Evolutionary conservation across 2,888 invertebrate genomes (phyloP).

Genomic region (Dione vanillae): DNA sequence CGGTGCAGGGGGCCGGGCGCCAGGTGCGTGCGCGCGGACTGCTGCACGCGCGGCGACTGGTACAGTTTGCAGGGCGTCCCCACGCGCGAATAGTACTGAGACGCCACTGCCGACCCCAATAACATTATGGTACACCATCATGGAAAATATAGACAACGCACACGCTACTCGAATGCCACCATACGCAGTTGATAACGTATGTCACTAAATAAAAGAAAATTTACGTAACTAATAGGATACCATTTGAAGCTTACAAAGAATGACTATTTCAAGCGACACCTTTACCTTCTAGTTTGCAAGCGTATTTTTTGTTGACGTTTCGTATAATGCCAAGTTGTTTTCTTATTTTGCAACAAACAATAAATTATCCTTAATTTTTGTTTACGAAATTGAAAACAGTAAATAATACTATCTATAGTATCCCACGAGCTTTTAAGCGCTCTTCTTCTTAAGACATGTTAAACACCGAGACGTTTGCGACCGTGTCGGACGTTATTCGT

Average conservation of each 20-base stretch:
- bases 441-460: not conserved
- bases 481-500: slow-evolving; percentile 86
- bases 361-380: not conserved
- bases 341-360: not conserved
- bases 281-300: too few species aligned
- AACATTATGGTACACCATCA: slow-evolving; percentile 37
- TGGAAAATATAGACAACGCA: not conserved
- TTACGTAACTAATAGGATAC: not conserved
- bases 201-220: too few species aligned
- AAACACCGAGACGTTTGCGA: slow-evolving; percentile 74
- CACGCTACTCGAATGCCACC: not conserved
- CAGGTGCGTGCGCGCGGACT: slow-evolving; percentile 67
- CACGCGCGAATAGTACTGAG: slow-evolving; percentile 89
- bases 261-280: too few species aligned
- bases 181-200: not conserved
- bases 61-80: slow-evolving; percentile 86
- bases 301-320: not conserved
- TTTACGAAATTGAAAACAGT: not conserved
- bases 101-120: slow-evolving; percentile 78
- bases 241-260: not conserved
- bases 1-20: slow-evolving; percentile 75
- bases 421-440: not conserved
- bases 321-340: not conserved
- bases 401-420: not conserved
- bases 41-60: slow-evolving; percentile 62